Base-by-base conservation (phyloP, 2,797 vertebrate genomes). In the Microtus agrestis region DNA sequence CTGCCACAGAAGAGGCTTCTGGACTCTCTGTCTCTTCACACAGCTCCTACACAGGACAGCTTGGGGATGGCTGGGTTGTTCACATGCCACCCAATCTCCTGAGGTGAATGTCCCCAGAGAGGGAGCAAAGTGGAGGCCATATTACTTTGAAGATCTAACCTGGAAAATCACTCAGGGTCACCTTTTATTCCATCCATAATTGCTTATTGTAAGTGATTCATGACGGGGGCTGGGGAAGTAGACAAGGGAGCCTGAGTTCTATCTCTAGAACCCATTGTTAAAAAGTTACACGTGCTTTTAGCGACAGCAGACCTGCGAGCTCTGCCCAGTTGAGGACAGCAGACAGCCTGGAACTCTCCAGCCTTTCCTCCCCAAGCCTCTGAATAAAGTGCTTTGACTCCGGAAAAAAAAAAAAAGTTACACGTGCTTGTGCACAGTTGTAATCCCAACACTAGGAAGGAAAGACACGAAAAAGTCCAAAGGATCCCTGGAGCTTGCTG, bases 91-190 rank as follows among this genome's bases (percentile, higher is more conserved):
- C 51, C 69, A 37, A 51, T 69, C 2, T 71, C 80, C 89, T 56
- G 25, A 84, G 13, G 11, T 71, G 19, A 81, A 54, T 10, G 29
- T 67, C 51, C 46, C 27, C 1, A 12, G 80, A 86, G 85, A 92
- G n/a, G 80, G 31, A 89, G 31, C n/a, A 86, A 93, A 43, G 61
- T 51, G n/a, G 59, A 81, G 87, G 76, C 65, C 40, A 21, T 48
- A 51, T 71, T 37, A 7, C 63, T 93, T 91, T 93, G 84, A 84
- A 71, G 69, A 84, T 65, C 29, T 54, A 40, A 73, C 82, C 79
- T 93, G 89, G 48, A 86, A 95, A 91, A 88, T 65, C 76, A 87
- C 40, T 43, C 29, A 48, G n/a, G 17, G 9, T 79, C 29, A 21
- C 29, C 4, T 76, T 56, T 88, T 87, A 40, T 67, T 31, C 17